A percentile compares a stretch with the other conserved stretches of the same genome.
Conservation (phyloP, 2,888 invertebrate species). For the Epirrhoe alternata region DNA sequence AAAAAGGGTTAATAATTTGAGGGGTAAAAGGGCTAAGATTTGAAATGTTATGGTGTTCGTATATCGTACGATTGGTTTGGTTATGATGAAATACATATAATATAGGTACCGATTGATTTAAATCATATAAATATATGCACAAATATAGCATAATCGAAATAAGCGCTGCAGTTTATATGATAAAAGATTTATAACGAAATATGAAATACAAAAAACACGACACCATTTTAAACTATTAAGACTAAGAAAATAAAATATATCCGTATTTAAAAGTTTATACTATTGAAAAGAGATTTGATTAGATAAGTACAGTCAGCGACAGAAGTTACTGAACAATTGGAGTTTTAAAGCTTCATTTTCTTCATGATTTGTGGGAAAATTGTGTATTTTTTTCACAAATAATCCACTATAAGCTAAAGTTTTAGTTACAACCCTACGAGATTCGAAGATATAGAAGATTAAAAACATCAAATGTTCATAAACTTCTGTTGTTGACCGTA, state of each 20-base stretch:
- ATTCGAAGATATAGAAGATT: too few relatives aligned
- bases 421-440: too few relatives aligned
- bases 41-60: background rate
- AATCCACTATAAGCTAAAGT: too few relatives aligned
- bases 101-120: background rate
- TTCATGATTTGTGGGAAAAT: too few relatives aligned
- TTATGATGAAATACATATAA: background rate
- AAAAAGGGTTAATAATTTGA: background rate
- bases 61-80: background rate
- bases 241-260: background rate
- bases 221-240: background rate
- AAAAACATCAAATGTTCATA: too few relatives aligned
- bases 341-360: too few relatives aligned
- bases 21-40: background rate
- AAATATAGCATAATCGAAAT: background rate
- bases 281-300: conserved; percentile 10
- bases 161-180: background rate
- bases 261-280: background rate
- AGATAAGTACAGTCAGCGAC: too few relatives aligned
- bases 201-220: conserved; percentile 1
- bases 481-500: too few relatives aligned
- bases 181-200: background rate
- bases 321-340: too few relatives aligned
- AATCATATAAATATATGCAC: conserved; percentile 6
- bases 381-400: too few relatives aligned